Evolutionary conservation across 2,888 invertebrate genomes (phyloP), one percentile per base, ranked within the genome.

Genomic region (Laothoe populi): DNA sequence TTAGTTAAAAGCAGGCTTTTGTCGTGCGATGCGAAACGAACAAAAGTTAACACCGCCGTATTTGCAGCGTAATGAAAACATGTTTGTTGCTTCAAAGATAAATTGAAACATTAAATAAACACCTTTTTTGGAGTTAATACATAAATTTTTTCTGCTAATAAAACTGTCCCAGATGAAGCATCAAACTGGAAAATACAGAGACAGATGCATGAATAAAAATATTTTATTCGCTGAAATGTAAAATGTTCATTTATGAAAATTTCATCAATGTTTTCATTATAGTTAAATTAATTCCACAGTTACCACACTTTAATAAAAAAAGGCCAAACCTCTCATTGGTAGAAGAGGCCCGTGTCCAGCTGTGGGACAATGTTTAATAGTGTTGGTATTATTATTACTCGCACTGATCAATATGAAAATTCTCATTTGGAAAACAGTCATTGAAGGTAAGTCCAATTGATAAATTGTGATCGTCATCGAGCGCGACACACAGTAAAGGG

Each of bases 1-100:
- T 78, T 76, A 76, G 78, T 77, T 78, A 76, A 84, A 83, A 82
- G 78, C 78, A 70, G 71, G 73, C 79, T 72, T 81, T 78, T 79
- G 75, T 77, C 68, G 68, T 73, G 70, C 64, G 72, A 67, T 70
- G 70, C 67, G 72, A 79, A 70, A 71, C 72, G 74, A 75, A 78
- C 74, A 77, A 78, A 79, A 81, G 72, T 74, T 77, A 72, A 78
- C 78, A 71, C 68, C 62, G 66, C 70, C 67, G 40, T 24, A 40
- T 48, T 49, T 49, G 35, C 53, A 53, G 35, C 53, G 19, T 35
- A 53, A 53, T 53, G 53, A 53, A 53, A 49, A 53, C 19, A 53
- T 53, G 35, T 35, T 53, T 53, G 53, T 53, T 19, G 53, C 5
- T 16, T 16, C 26, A 19, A 53, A 53, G 53, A 53, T 31, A 53